Evolutionary conservation across 2,888 invertebrate species (phyloP), one percentile per base, ranked within the genome.

Genomic region (Caenorhabditis panamensis): DNA sequence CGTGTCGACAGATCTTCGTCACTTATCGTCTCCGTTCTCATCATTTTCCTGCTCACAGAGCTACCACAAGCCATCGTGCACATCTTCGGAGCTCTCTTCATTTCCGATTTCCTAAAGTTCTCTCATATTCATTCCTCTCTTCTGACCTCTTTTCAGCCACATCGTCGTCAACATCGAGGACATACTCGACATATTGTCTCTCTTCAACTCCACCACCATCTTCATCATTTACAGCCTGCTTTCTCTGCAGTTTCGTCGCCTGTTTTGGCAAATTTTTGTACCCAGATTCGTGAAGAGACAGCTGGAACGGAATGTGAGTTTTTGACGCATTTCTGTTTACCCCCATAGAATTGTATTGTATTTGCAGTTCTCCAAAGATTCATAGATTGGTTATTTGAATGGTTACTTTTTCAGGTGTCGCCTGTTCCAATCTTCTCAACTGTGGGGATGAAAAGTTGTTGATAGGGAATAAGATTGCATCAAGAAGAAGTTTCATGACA

Each of bases 221-320:
- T 69, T 69, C 41, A 28, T 53, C 13, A 61, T 61, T 20, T 69
- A 69, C 61, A 69, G 62, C 22, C n/a, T 51, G 36, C 51, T 69
- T 24, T 69, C 69, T 11, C 51, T 58, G 3, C 62, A 56, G 44
- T 71, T 44, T 41, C 61, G 69, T 6, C 69, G 44, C 24, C 51
- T 61, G 13, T 69, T 69, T 24, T 6, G 5, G 5, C 2, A 53
- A 18, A 61, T 31, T 3, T 61, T 69, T 18, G 49, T 69, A 20
- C 61, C 51, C 6, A 16, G 16, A 16, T 5, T 41, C n/a, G n/a
- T 37, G 16, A 41, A 20, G 4, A 37, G 41, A 41, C 31, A n/a
- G 31, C 26, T 18, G 26, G n/a, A 31, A 4, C 47, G 20, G 18
- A 47, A 47, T n/a, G 47, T 47, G 20, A 47, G 47, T 47, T 47